Percentiles rank a stretch among this genome's conserved stretches.
Evolutionary conservation across 2,113 vertebrate species (phyloP).

Genomic region (Syngnathus scovelli): DNA sequence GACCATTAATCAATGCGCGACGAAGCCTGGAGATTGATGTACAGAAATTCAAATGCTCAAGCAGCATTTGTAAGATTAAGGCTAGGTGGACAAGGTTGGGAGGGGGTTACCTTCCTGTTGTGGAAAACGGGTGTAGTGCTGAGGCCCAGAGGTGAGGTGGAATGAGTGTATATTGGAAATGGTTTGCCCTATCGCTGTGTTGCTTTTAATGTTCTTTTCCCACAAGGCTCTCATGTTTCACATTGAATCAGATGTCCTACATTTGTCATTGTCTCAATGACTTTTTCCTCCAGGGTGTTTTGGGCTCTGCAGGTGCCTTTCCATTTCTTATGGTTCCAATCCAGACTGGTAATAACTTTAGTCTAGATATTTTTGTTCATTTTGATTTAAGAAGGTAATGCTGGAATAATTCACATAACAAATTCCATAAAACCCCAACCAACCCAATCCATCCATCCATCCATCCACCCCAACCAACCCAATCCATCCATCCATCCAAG

Average conservation of each 20-base stretch:
- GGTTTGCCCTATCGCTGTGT: constrained; percentile 13
- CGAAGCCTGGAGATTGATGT: constrained; percentile 67
- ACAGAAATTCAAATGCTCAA: constrained; percentile 73
- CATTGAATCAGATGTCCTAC: constrained; percentile 32
- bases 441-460: too few species aligned
- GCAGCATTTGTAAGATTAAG: constrained; percentile 74
- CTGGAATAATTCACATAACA: not conserved
- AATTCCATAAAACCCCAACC: too few species aligned
- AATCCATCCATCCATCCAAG: too few species aligned
- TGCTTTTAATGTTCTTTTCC: constrained; percentile 24
- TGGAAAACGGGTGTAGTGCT: constrained; percentile 42
- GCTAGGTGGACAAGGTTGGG: constrained; percentile 63
- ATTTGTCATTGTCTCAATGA: constrained; percentile 48
- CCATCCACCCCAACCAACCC: too few species aligned
- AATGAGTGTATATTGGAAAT: constrained; percentile 8
- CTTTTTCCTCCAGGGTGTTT: constrained; percentile 17
- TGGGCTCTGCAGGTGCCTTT: constrained; percentile 18
- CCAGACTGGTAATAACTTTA: not conserved
- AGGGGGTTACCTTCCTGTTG: constrained; percentile 31
- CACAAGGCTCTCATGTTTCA: constrained; percentile 14
- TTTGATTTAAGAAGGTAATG: not conserved
- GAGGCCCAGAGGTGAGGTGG: constrained; percentile 8
- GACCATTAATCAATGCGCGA: constrained; percentile 71
- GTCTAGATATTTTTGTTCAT: not conserved
- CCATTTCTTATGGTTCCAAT: constrained; percentile 1